These are phyloP conservation scores for Campylorhamphus procurvoides DNA, from an alignment of 2,113 vertebrate genomes.

Conservation along the genomic window DNA sequence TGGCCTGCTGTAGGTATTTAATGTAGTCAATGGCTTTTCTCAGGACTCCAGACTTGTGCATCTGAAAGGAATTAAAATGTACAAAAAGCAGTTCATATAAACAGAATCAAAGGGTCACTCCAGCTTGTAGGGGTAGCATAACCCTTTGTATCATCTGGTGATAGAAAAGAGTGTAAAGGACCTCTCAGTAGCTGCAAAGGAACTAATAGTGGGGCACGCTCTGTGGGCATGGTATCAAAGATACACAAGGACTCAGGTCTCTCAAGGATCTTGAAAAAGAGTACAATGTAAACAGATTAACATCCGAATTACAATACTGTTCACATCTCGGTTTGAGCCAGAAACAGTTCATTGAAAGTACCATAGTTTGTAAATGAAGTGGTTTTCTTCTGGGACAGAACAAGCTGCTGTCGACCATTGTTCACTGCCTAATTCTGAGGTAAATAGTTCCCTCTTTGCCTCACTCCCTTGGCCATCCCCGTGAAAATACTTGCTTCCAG, in stretches of 20 bases:
- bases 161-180: background rate
- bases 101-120: background rate
- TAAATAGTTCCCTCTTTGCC: background rate
- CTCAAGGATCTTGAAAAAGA: background rate
- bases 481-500: background rate
- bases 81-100: background rate
- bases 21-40: conserved; percentile 98
- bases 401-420: background rate
- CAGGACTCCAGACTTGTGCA: conserved; percentile 97
- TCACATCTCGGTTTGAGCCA: background rate
- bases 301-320: background rate
- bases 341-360: background rate
- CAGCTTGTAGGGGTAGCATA: background rate
- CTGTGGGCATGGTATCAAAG: background rate
- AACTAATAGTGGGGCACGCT: accelerated
- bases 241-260: background rate
- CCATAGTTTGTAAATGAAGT: background rate
- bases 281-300: background rate
- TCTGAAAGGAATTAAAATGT: conserved; percentile 70
- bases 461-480: background rate
- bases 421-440: background rate
- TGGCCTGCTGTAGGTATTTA: conserved; percentile 94
- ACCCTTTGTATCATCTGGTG: background rate
- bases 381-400: background rate
- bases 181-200: background rate